Evolutionary conservation across 2,797 vertebrate genomes (phyloP).

Genomic region (Phataginus tetradactyla): DNA sequence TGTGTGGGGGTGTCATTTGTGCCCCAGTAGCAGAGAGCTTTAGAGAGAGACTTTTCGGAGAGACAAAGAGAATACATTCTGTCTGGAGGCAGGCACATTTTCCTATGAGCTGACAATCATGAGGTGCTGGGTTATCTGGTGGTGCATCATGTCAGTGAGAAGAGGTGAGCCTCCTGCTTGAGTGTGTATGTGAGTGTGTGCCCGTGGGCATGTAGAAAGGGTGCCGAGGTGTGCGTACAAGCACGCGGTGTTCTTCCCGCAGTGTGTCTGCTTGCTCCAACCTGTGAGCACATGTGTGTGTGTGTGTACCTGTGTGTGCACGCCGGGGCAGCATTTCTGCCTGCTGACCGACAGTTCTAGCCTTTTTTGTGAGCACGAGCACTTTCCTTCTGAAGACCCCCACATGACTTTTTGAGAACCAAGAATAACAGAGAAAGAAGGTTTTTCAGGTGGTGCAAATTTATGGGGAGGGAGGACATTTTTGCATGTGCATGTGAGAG

Average conservation of each 20-base stretch:
- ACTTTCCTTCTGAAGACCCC: not conserved
- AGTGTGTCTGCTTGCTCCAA: too few species aligned
- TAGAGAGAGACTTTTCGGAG: not conserved
- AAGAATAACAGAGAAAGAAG: not conserved
- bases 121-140: fast-evolving
- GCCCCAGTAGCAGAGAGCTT: not conserved
- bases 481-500: not conserved
- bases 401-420: not conserved
- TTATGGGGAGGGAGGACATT: fast-evolving
- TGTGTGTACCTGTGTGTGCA: not conserved
- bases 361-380: not conserved
- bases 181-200: fast-evolving
- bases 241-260: not conserved
- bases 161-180: not conserved
- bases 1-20: not conserved
- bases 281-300: not conserved
- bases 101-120: not conserved
- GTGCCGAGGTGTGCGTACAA: fast-evolving
- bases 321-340: not conserved
- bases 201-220: too few species aligned
- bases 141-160: too few species aligned
- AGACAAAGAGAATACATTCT: not conserved
- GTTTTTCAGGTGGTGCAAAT: not conserved
- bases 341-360: not conserved
- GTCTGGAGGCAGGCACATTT: not conserved